Base-by-base conservation (phyloP, 53 echinoderm and acorn worm species). In the Antedon mediterranea region DNA sequence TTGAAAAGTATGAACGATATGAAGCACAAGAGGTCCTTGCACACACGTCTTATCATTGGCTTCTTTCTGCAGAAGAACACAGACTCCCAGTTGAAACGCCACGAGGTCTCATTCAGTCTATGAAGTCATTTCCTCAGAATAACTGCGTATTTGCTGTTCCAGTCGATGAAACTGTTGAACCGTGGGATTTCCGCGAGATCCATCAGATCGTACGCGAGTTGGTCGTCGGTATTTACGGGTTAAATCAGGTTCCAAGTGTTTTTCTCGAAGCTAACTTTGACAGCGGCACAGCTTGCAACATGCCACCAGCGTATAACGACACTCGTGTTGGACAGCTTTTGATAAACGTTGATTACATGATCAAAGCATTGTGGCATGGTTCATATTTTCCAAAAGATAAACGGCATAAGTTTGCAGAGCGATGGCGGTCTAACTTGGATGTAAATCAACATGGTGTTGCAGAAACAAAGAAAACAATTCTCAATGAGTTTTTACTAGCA, bases 321-420 rank as follows among this genome's bases (percentile, higher is more conserved):
- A 97, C 85, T 32, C 83, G 86, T 71, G 77, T 97, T 6, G 98
- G 98, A 5, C 98, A 92, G 83, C 77, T 88, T 26, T 82, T 92
- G 23, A 90, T 87, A 30, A 82, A 92, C 34, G 84, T 95, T 3
- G 98, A 97, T 82, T 92, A 97, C 79, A 88, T 97, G 97, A 97
- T 97, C 88, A 97, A 97, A 77, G 89, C 87, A 0, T 43, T 97
- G 33, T 97, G 98, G 98, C 92, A 97, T 73, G 98, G 98, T 3
- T 78, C 82, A 2, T 92, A 90, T 83, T 92, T 92, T 79, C 98
- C 98, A 0, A 84, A 84, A 42, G 98, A 97, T 32, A 97, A 97
- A 43, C 76, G 98, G 31, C 75, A 83, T 11, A 97, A 95, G 83
- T 97, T 97, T 84, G 81, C 85, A 23, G 98, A 97, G 80, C 83